A percentile compares a stretch with the other conserved stretches of the same genome.
phyloP scores from a whole-genome alignment of 2,888 invertebrate genomes.

The Xestobium rufovillosum region DNA sequence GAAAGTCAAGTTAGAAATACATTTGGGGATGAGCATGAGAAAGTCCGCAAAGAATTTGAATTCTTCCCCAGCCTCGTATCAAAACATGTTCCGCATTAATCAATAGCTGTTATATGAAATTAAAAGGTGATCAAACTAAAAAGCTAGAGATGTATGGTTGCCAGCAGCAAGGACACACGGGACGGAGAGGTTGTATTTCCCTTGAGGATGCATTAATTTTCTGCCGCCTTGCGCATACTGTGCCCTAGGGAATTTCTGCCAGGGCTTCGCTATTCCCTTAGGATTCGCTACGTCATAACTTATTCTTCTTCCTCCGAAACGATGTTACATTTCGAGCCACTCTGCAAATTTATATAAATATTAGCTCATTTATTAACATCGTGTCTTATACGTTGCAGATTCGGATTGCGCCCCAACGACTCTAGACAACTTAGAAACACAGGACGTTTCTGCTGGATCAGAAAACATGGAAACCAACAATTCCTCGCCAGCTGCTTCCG shows the following conservation, averaged over 20 bases:
- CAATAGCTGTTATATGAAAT: too few species aligned
- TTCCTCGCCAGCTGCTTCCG: neutral
- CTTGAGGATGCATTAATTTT: conserved; percentile 64
- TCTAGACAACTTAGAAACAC: neutral
- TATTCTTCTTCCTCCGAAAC: conserved; percentile 40
- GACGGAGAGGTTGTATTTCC: conserved; percentile 56
- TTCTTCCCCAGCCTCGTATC: too few species aligned
- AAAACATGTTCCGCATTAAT: too few species aligned
- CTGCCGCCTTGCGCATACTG: conserved; percentile 70
- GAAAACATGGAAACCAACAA: neutral
- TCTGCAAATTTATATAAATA: conserved; percentile 32
- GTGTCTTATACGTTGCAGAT: conserved; percentile 12
- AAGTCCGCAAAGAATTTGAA: too few species aligned
- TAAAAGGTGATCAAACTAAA: conserved; percentile 33
- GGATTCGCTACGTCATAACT: conserved; percentile 41
- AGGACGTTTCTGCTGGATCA: too few species aligned
- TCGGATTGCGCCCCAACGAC: conserved; percentile 13
- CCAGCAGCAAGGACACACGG: conserved; percentile 37
- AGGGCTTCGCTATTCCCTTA: conserved; percentile 35
- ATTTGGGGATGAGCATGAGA: too few species aligned
- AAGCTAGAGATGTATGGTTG: conserved; percentile 34
- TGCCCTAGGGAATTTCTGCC: conserved; percentile 50
- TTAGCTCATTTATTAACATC: conserved; percentile 11
- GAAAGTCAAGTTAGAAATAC: too few species aligned
- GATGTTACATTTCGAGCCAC: conserved; percentile 34